Evolutionary conservation across 2,797 vertebrate genomes (phyloP), one percentile per base, ranked within the genome.

Genomic region (Loris lydekkerianus): DNA sequence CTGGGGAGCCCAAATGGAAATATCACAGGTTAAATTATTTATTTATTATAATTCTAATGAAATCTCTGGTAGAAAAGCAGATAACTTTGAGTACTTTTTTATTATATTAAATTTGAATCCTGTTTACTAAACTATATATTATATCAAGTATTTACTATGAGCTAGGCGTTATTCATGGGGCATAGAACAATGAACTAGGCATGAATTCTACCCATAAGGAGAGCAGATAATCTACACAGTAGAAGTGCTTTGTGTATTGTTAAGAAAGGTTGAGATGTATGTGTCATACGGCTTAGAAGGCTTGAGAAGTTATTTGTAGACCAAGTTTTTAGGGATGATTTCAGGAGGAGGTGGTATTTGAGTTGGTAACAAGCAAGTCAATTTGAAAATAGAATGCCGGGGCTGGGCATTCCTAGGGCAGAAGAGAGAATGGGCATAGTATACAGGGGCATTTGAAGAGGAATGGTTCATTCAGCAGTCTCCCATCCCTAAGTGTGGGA

Each of bases 21-120:
- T 70, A 83, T 46, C 6, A 20, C 75, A 34, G 15, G 21, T 91
- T 94, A 78, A n/a, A 88, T 89, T 76, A 88, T 83, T 60, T n/a
- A 34, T 90, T 76, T 40, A 88, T 91, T 94, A 61, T 76, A 91
- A 76, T 37, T 96, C 89, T 93, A 97, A 88, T 90, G 40, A 94
- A 91, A 58, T 76, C 43, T 90, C 65, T 85, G 9, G 23, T 82
- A 86, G 46, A 89, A 83, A 37, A 78, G 10, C 11, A 73, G 58
- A 67, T 84, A 85, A 67, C 10, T 67, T 86, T 81, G 67, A 60
- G 43, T 65, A 40, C 40, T 56, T 73, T 80, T 90, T 90, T 89
- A 80, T 83, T 76, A 70, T 81, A 56, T 60, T 73, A 37, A 73
- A 43, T 92, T 46, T 94, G 67, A 89, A 70, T 80, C 13, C 13